Conservation (phyloP, 2,888 invertebrate species). For the Morpho helenor region DNA sequence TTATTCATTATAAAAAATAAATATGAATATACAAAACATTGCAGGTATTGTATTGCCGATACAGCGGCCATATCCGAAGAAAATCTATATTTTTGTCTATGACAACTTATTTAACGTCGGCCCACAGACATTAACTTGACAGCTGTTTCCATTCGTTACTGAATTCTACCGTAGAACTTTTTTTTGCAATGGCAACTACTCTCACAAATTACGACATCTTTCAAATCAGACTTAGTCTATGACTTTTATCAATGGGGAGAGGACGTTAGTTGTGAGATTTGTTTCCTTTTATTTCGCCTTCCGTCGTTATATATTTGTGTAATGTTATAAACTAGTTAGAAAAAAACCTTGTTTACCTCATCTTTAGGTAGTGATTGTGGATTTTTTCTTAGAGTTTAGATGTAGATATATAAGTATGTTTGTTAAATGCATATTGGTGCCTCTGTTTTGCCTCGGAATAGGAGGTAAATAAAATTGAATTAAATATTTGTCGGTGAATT, state of each 20-base stretch:
- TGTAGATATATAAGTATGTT: slow-evolving; percentile 70
- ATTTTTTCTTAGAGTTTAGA: slow-evolving; percentile 59
- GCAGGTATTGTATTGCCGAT: slow-evolving; percentile 77
- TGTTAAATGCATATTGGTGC: slow-evolving; percentile 66
- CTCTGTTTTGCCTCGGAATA: slow-evolving; percentile 68
- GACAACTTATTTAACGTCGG: slow-evolving; percentile 35
- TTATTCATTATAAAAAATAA: slow-evolving; percentile 73
- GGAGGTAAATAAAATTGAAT: slow-evolving; percentile 59
- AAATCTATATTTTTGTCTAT: slow-evolving; percentile 77
- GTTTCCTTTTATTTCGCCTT: slow-evolving; percentile 70
- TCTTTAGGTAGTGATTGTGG: slow-evolving; percentile 46
- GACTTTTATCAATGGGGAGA: slow-evolving; percentile 60
- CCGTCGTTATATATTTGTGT: slow-evolving; percentile 64
- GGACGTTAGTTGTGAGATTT: slow-evolving; percentile 69
- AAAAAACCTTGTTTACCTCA: slow-evolving; percentile 58
- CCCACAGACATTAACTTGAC: slow-evolving; percentile 42
- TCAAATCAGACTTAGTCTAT: slow-evolving; percentile 55
- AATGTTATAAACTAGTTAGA: slow-evolving; percentile 64
- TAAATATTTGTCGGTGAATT: slow-evolving; percentile 20
- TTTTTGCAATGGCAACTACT: slow-evolving; percentile 21
- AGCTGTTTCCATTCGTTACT: slow-evolving; percentile 32
- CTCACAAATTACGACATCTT: slow-evolving; percentile 20
- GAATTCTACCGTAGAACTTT: slow-evolving; percentile 12
- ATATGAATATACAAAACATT: slow-evolving; percentile 75
- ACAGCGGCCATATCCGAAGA: slow-evolving; percentile 77